Evolutionary conservation across 2,888 invertebrate species (phyloP).

Genomic region (Hydrotaea cyrtoneurina): DNA sequence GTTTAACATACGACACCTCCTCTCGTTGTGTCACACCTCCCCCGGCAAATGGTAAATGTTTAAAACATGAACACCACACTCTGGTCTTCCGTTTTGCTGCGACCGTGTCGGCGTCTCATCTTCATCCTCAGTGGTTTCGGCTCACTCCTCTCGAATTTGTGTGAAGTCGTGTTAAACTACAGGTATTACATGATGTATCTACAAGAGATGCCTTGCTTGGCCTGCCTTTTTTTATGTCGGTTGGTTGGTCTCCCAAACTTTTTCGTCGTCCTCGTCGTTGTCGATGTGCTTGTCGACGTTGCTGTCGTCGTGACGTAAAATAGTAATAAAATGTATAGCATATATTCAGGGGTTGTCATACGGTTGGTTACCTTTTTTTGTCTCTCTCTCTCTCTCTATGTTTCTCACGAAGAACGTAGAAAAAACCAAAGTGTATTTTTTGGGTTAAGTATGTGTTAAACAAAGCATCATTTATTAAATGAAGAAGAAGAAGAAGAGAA

Average conservation of each 20-base stretch:
- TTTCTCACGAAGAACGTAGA: not conserved
- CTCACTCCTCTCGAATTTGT: slow-evolving; percentile 25
- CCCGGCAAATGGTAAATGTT: slow-evolving; percentile 1
- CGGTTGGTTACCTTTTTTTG: slow-evolving; percentile 56
- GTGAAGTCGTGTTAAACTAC: slow-evolving; percentile 33
- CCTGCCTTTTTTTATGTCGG: not conserved
- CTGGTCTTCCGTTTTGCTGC: not conserved
- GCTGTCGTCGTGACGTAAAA: not conserved
- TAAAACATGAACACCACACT: slow-evolving; percentile 16
- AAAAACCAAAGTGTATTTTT: slow-evolving; percentile 38
- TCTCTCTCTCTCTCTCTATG: not conserved
- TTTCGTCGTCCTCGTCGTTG: not conserved
- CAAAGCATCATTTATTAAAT: slow-evolving; percentile 67
- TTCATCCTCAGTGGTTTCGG: too few species aligned
- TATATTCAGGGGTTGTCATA: slow-evolving; percentile 61
- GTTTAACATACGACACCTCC: not conserved
- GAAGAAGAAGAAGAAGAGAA: slow-evolving; percentile 38
- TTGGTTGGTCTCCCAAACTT: not conserved
- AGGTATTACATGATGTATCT: slow-evolving; percentile 59
- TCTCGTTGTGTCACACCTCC: not conserved
- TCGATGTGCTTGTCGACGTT: not conserved
- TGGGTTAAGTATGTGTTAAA: slow-evolving; percentile 67
- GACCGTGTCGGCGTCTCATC: not conserved
- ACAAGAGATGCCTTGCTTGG: slow-evolving; percentile 19
- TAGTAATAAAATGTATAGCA: slow-evolving; percentile 35